Evolutionary conservation across 2,113 vertebrate genomes (phyloP).

Genomic region (Camarhynchus parvulus): DNA sequence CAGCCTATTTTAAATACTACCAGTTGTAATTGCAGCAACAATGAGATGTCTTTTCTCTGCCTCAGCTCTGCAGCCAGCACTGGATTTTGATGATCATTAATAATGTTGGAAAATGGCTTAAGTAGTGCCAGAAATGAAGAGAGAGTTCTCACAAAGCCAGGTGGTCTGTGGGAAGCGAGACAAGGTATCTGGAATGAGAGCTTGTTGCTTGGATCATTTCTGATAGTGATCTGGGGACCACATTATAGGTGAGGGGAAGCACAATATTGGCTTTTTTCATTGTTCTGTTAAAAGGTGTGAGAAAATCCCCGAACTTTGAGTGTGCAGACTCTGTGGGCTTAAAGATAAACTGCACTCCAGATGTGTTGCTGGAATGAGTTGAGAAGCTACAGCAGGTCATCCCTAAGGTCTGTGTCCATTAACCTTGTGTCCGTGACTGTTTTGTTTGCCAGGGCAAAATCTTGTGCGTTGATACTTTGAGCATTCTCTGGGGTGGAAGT

Average conservation of each 20-base stretch:
- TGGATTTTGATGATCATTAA: background rate
- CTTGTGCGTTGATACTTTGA: background rate
- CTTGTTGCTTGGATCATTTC: background rate
- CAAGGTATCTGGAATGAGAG: background rate
- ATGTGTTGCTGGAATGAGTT: background rate
- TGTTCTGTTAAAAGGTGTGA: background rate
- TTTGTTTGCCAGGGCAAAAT: background rate
- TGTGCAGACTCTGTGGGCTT: background rate
- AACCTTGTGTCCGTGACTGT: background rate
- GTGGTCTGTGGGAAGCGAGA: background rate
- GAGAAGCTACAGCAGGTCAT: background rate
- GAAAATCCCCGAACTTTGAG: background rate
- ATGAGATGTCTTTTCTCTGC: background rate
- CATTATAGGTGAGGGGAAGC: rapidly evolving
- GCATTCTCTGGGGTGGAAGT: background rate
- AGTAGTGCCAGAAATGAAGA: background rate
- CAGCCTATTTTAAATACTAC: background rate
- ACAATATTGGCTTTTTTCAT: background rate
- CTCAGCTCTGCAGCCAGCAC: background rate
- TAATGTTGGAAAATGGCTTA: background rate
- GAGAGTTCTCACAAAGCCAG: background rate
- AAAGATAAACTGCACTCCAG: background rate
- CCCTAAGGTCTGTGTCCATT: background rate
- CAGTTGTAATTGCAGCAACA: background rate
- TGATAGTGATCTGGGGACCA: background rate